A percentile compares a stretch with the other conserved stretches of the same genome.
phyloP scores from a whole-genome alignment of 1,140 invertebrate species.

The Neuroterus valhalla region DNA sequence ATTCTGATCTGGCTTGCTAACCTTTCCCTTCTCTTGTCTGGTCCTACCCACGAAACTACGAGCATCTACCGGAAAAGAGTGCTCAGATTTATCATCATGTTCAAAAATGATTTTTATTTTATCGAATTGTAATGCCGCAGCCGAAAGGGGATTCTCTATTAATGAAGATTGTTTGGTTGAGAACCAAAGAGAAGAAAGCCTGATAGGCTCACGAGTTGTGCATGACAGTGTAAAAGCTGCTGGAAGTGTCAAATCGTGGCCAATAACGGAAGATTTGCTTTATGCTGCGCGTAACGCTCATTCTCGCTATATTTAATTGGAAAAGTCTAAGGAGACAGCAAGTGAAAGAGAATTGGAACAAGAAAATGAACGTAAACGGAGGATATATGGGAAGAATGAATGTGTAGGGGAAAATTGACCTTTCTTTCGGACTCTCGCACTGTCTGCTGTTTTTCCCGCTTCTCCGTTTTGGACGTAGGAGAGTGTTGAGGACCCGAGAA shows the following conservation, averaged over 20 bases:
- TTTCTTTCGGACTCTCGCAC: too few species aligned
- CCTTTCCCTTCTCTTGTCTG: too few species aligned
- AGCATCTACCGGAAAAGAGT: too few species aligned
- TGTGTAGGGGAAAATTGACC: too few species aligned
- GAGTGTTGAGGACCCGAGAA: too few species aligned
- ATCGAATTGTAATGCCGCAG: neutral
- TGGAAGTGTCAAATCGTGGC: neutral
- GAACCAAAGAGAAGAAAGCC: slow-evolving; percentile 9
- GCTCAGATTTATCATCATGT: neutral
- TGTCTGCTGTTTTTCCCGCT: too few species aligned
- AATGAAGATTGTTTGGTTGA: slow-evolving; percentile 28
- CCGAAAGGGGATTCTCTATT: slow-evolving; percentile 27
- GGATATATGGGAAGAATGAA: too few species aligned
- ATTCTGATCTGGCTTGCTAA: too few species aligned
- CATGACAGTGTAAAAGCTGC: slow-evolving; percentile 2
- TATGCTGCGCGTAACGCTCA: too few species aligned
- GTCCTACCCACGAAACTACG: too few species aligned
- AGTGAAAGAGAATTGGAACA: neutral
- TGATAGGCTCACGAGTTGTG: neutral
- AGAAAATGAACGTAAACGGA: too few species aligned
- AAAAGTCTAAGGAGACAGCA: neutral
- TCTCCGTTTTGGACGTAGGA: too few species aligned
- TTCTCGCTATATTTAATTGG: neutral
- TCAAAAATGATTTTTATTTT: slow-evolving; percentile 8
- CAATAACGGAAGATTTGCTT: neutral